Evolutionary conservation across 2,113 vertebrate genomes (phyloP).

Genomic region (Eleginops maclovinus): DNA sequence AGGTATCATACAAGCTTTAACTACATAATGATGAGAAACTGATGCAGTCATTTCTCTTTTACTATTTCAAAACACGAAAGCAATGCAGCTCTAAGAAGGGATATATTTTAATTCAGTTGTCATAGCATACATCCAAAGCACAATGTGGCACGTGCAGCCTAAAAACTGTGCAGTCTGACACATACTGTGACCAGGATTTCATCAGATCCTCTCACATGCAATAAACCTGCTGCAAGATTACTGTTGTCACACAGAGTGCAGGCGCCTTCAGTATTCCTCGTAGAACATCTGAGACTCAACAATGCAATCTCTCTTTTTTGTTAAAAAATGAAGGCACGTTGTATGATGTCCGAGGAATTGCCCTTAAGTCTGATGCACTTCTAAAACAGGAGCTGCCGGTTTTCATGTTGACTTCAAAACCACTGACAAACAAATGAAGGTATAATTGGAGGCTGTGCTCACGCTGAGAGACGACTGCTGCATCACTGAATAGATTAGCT

Average conservation of each 20-base stretch:
- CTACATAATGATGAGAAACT: too few species aligned
- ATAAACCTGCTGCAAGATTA: conserved; percentile 8
- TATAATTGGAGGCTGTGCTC: conserved; percentile 72
- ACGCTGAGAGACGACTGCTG: conserved; percentile 71
- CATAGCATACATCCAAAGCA: not conserved
- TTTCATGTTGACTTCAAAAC: conserved; percentile 55
- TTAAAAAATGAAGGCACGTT: not conserved
- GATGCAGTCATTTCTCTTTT: too few species aligned
- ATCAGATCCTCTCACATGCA: not conserved
- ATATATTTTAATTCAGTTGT: too few species aligned
- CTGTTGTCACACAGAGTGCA: not conserved
- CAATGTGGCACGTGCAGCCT: not conserved
- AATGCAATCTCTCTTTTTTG: not conserved
- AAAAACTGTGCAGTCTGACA: not conserved
- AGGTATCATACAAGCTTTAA: not conserved
- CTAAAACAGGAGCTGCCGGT: conserved; percentile 23
- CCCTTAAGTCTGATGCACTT: conserved; percentile 2
- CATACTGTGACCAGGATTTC: not conserved
- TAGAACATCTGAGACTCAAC: not conserved
- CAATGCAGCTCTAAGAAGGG: not conserved
- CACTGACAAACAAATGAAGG: conserved; percentile 77
- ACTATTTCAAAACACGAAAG: not conserved
- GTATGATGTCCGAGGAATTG: conserved; percentile 10
- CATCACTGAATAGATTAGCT: conserved; percentile 77
- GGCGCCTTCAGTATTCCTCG: not conserved